Conservation (phyloP, 1,140 invertebrate species). For the Lepidurus arcticus region DNA sequence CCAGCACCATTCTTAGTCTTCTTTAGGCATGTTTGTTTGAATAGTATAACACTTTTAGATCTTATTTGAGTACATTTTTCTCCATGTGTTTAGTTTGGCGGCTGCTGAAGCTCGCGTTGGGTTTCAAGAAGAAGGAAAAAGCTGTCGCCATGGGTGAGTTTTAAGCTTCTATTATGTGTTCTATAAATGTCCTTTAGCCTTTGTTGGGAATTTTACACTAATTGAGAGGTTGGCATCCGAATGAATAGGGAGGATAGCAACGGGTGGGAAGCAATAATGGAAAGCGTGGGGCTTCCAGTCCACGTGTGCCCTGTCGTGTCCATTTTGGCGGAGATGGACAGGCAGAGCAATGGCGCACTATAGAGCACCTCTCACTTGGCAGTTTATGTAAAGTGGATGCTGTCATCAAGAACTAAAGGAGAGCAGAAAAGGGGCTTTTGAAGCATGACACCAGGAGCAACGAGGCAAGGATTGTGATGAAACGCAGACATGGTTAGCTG, state of each 20-base stretch:
- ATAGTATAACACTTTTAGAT: not conserved
- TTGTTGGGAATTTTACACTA: not conserved
- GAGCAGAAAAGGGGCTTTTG: not conserved
- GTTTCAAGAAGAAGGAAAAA: slow-evolving; percentile 14
- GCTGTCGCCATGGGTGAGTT: not conserved
- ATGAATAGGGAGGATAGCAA: not conserved
- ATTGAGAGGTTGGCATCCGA: not conserved
- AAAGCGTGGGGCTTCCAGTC: not conserved
- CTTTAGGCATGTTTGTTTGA: not conserved
- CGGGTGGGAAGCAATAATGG: not conserved
- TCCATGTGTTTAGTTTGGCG: not conserved
- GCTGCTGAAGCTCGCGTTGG: not conserved
- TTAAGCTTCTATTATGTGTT: not conserved
- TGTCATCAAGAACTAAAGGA: not conserved
- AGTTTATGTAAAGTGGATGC: slow-evolving; percentile 9
- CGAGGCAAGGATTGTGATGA: not conserved
- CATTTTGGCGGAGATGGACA: not conserved
- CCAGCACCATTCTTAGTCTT: not conserved
- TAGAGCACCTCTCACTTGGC: not conserved
- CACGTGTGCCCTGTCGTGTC: not conserved
- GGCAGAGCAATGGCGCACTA: not conserved
- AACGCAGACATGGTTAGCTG: slow-evolving; percentile 4
- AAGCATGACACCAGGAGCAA: not conserved
- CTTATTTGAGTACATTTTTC: not conserved
- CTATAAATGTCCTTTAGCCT: too few species aligned